Evolutionary conservation across 2,113 vertebrate species (phyloP).

Genomic region (Cyprinodon variegatus): DNA sequence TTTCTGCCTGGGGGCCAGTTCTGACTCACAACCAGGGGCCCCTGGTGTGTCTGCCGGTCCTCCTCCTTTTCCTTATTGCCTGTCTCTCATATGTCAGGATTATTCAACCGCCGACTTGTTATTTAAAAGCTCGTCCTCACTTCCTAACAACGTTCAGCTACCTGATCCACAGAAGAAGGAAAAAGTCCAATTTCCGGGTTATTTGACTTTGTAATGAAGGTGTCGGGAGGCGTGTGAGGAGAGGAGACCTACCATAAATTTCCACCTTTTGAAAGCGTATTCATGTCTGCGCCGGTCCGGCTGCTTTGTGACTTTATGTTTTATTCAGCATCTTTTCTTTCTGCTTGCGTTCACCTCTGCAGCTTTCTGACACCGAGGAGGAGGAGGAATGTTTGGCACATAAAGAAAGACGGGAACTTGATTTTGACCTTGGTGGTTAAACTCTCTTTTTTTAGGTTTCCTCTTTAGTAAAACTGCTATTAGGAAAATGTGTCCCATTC

Average conservation of each 20-base stretch:
- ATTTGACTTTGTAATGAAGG: conserved; percentile 73
- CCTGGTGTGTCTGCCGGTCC: neutral
- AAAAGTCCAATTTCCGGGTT: conserved; percentile 55
- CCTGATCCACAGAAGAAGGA: conserved; percentile 45
- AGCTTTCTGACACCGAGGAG: conserved; percentile 5
- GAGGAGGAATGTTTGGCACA: conserved; percentile 8
- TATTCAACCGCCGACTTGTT: conserved; percentile 48
- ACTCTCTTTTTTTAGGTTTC: neutral
- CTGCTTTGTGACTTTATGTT: conserved; percentile 45
- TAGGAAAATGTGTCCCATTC: too few species aligned
- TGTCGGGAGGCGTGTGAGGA: conserved; percentile 49
- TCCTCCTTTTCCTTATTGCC: conserved; percentile 33
- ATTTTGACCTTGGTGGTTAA: neutral
- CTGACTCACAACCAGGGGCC: conserved; percentile 23
- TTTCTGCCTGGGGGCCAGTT: conserved; percentile 16
- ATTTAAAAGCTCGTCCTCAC: conserved; percentile 47
- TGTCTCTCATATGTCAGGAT: conserved; percentile 56
- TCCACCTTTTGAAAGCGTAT: conserved; percentile 25
- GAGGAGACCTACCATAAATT: conserved; percentile 58
- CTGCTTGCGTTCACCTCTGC: conserved; percentile 31
- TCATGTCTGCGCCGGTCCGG: conserved; percentile 13
- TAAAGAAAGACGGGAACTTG: conserved; percentile 9
- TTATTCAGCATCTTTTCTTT: conserved; percentile 53
- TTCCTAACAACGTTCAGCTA: conserved; percentile 1
- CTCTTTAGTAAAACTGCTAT: neutral